These are phyloP conservation scores for Chiloscyllium plagiosum DNA, from an alignment of 2,113 vertebrate genomes.

Conservation along the genomic window DNA sequence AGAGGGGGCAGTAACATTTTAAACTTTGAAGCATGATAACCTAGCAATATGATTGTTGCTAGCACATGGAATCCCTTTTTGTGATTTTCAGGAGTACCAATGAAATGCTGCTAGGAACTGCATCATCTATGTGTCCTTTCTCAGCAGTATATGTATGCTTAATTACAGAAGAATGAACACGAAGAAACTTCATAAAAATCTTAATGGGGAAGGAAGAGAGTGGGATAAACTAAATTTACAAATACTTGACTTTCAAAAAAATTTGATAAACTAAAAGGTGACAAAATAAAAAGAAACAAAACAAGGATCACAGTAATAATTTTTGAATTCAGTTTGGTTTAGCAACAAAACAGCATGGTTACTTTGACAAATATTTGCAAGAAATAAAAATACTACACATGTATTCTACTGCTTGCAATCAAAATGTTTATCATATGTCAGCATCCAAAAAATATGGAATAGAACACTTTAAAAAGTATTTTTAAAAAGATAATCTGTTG, in stretches of 20 bases:
- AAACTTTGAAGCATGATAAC: not conserved
- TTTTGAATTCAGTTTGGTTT: not conserved
- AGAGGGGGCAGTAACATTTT: not conserved
- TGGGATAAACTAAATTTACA: not conserved
- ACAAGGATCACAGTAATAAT: not conserved
- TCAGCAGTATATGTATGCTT: not conserved
- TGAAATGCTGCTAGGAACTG: not conserved
- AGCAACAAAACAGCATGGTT: not conserved
- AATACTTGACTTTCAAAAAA: not conserved
- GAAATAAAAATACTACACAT: not conserved
- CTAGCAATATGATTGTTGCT: not conserved
- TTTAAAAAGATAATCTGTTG: not conserved
- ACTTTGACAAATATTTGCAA: not conserved
- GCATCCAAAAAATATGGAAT: too few relatives aligned
- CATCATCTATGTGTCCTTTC: not conserved
- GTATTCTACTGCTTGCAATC: not conserved
- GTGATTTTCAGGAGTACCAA: not conserved
- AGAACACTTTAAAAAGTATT: not conserved
- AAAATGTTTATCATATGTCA: not conserved
- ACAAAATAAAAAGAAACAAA: not conserved
- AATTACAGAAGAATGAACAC: not conserved
- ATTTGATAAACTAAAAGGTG: not conserved
- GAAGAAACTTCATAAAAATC: not conserved
- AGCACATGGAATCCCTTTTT: not conserved
- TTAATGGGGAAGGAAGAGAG: not conserved